Conservation (phyloP, 2,888 invertebrate species). For the Phorcus lineatus region DNA sequence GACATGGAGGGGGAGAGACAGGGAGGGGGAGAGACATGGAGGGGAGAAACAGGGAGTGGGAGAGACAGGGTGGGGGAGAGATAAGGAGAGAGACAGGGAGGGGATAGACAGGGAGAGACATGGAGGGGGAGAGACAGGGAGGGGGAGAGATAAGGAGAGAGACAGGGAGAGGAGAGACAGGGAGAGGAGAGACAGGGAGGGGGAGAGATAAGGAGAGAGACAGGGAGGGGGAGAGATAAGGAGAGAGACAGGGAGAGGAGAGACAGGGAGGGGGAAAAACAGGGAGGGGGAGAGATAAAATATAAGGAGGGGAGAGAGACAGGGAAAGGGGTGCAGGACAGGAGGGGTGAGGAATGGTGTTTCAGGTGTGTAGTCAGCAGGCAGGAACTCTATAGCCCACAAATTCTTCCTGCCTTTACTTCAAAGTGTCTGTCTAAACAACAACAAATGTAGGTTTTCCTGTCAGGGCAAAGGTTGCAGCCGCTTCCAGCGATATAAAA, state of each 20-base stretch:
- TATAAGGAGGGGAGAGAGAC: not conserved
- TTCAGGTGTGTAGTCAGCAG: not conserved
- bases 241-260: too few species aligned
- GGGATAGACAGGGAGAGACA: not conserved
- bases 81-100: not conserved
- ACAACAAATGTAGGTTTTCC: constrained; percentile 14
- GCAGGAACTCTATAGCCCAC: not conserved
- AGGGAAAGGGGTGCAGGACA: not conserved
- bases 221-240: not conserved
- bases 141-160: not conserved
- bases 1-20: not conserved
- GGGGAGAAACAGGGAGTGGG: too few species aligned
- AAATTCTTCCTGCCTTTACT: not conserved
- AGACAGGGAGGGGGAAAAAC: not conserved
- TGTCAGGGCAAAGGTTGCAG: not conserved
- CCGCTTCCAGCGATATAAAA: not conserved
- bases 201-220: not conserved
- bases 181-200: not conserved
- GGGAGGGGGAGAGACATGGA: not conserved
- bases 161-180: too few species aligned
- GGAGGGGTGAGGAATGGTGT: not conserved
- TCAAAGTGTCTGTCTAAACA: constrained; percentile 20
- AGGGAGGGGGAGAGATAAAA: not conserved
- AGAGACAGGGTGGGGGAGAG: not conserved
- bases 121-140: not conserved